Evolutionary conservation across 1,140 invertebrate species (phyloP).

Genomic region (Trypoxylus dichotomus): DNA sequence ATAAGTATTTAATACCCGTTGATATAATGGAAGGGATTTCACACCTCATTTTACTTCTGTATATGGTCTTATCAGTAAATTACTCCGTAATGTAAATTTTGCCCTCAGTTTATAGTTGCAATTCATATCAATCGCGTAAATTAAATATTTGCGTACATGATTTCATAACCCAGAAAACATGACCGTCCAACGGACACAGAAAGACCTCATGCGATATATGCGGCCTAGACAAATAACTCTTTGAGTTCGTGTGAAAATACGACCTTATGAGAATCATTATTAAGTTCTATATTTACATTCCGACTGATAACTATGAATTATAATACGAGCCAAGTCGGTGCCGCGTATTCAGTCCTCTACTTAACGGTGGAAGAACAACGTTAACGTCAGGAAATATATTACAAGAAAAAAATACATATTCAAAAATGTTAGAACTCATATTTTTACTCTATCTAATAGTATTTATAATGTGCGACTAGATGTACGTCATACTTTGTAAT

Average conservation of each 20-base stretch:
- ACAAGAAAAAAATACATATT: no score
- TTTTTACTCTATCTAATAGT: slow-evolving; percentile 6
- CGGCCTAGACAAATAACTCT: not conserved
- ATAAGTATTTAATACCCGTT: no score
- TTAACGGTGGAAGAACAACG: not conserved
- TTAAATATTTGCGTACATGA: not conserved
- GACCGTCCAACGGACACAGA: not conserved
- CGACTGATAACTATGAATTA: not conserved
- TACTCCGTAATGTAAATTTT: not conserved
- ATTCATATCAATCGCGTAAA: not conserved
- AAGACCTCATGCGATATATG: not conserved
- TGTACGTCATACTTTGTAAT: not conserved
- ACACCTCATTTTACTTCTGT: no score
- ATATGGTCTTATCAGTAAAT: not conserved
- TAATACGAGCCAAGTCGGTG: not conserved
- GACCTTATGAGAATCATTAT: not conserved
- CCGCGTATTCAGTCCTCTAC: not conserved
- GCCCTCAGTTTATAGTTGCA: not conserved
- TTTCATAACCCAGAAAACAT: not conserved
- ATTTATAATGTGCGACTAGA: not conserved
- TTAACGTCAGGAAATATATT: not conserved
- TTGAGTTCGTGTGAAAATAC: not conserved
- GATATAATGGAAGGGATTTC: no score
- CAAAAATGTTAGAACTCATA: slow-evolving; percentile 11
- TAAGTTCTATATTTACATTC: not conserved